Evolutionary conservation across 2,797 vertebrate genomes (phyloP).

Genomic region (Argentina silus): DNA sequence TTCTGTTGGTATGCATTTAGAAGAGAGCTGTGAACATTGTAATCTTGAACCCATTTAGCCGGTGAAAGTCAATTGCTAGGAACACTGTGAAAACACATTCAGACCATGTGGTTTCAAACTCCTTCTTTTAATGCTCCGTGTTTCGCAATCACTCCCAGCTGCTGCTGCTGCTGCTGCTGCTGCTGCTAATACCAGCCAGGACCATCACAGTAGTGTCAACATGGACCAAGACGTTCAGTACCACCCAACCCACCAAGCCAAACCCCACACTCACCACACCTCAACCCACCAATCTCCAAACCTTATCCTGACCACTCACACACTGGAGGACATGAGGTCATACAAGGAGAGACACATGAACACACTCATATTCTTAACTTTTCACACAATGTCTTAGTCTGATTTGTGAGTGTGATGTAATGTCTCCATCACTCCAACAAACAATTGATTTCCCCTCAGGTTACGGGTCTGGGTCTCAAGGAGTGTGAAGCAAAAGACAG

Average conservation of each 20-base stretch:
- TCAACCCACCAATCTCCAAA: background rate
- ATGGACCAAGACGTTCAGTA: constrained; percentile 42
- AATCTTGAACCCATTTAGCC: constrained; percentile 84
- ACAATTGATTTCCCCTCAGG: no score
- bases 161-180: constrained; percentile 49
- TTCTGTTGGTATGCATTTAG: constrained; percentile 28
- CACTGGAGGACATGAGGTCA: no score
- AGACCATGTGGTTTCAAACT: constrained; percentile 79
- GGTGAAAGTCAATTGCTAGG: constrained; percentile 79
- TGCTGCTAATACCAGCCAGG: constrained; percentile 63
- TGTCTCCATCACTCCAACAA: no score
- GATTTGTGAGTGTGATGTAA: no score
- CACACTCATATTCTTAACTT: no score
- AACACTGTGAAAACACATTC: constrained; percentile 82
- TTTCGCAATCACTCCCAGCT: constrained; percentile 88
- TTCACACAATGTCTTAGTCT: no score
- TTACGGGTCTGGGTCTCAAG: background rate
- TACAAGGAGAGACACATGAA: no score
- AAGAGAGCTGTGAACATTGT: constrained; percentile 63
- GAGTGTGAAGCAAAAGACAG: background rate
- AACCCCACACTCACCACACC: background rate
- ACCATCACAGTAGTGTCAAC: constrained; percentile 51
- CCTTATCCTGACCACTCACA: constrained; percentile 25
- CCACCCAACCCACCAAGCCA: constrained; percentile 31
- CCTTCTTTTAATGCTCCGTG: constrained; percentile 52